Conservation (phyloP, 1,140 invertebrate genomes). For the Diploscapter pachys region DNA sequence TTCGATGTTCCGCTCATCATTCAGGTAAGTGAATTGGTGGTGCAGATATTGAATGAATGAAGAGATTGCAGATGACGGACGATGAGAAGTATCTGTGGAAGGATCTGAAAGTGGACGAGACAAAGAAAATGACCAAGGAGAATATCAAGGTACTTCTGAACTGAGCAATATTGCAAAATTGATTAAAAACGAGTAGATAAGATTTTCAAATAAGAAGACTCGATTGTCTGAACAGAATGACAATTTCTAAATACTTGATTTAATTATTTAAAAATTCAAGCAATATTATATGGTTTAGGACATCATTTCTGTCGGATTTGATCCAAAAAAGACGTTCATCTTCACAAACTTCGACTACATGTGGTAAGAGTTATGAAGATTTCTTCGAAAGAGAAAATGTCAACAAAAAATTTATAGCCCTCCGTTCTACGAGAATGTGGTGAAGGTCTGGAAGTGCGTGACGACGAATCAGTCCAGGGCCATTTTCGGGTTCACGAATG, state of each 20-base stretch:
- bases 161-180: no score
- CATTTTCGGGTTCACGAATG: slow-evolving; percentile 95
- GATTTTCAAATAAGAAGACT: no score
- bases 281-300: slow-evolving; percentile 63
- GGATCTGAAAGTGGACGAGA: slow-evolving; percentile 83
- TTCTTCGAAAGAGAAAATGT: neutral
- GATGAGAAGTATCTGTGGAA: slow-evolving; percentile 99
- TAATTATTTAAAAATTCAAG: no score
- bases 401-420: slow-evolving; percentile 59
- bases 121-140: slow-evolving; percentile 76
- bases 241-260: no score
- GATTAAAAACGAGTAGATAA: no score
- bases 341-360: slow-evolving; percentile 92
- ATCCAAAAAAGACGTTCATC: slow-evolving; percentile 91
- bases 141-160: slow-evolving; percentile 72
- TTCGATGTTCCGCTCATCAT: slow-evolving; percentile 85
- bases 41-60: neutral
- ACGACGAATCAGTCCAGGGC: slow-evolving; percentile 88
- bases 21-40: slow-evolving; percentile 59
- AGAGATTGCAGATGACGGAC: slow-evolving; percentile 72
- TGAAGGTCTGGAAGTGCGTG: slow-evolving; percentile 83
- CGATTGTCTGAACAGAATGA: no score
- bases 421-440: slow-evolving; percentile 86
- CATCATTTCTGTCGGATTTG: slow-evolving; percentile 96
- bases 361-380: slow-evolving; percentile 61